Base-by-base conservation (phyloP, 2,888 invertebrate species). In the Agrochola lota region DNA sequence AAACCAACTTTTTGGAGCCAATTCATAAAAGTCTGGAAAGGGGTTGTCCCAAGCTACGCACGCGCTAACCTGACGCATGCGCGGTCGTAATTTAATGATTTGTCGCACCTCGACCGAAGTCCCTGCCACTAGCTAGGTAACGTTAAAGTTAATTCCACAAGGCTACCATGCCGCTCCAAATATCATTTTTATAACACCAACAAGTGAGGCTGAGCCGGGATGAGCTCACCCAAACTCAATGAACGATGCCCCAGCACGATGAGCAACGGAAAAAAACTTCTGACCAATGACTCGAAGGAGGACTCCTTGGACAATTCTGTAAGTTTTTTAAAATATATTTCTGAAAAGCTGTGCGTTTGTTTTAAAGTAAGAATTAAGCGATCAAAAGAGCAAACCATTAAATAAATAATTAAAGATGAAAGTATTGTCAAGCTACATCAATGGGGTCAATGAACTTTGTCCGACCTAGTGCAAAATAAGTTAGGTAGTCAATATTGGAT, bases 191-290 rank as follows among this genome's bases (percentile, higher is more conserved):
- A 87, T 87, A 88, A 81, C 81, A 84, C 43, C 57, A 55, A 81
- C 17, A 55, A 71, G 15, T 67, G 68, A 72, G 67, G 64, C 57
- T 49, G 55, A 43, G 77, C 68, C 78, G 86, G 71, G 69, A 96
- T 96, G 96, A 96, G 95, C 88, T 96, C 96, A n/a, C 96, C 96
- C 7, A 96, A 96, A 87, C 90, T 95, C 35, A 95, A 92, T 85
- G 96, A 95, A 87, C 91, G 95, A 90, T 96, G 96, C 84, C 90
- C 92, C 40, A 96, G 95, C 89, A 94, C 92, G 68, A 90, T 95
- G 91, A 95, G 95, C 90, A 95, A 94, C 79, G 93, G 95, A 68
- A 95, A 94, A 80, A 96, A 95, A 89, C 92, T 92, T 40, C 91
- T 95, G 12, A 93, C 86, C 89, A 92, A 91, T 77, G 96, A 96